Evolutionary conservation across 2,113 vertebrate genomes (phyloP), one percentile per base, ranked within the genome.

Genomic region (Grammomys dolichurus): DNA sequence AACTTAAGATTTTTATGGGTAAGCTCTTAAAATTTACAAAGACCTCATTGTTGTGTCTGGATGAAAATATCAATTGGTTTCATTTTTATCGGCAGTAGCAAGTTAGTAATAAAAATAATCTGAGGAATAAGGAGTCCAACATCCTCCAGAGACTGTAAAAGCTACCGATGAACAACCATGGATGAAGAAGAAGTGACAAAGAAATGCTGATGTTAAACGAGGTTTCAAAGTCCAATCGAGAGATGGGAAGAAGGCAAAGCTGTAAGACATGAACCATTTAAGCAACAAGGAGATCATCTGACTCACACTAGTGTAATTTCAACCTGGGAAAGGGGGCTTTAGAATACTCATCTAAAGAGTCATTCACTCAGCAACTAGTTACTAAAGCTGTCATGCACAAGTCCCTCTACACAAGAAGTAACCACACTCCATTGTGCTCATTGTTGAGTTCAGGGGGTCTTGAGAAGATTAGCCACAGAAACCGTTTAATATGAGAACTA

Each of bases 1-100:
- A 94, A 56, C 10, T 11, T 36, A 87, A 22, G 19, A 20, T 40
- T 43, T 90, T 90, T 87, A 94, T 40, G 76, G 5, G n/a, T 19
- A 60, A 75, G 43, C 19, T 95, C n/a, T 87, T 87, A 73, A 94
- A 85, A 78, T 9, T 33, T 80, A 43, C 80, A 95, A 75, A 90
- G 19, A 48, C 26, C 84, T 84, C 72, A 84, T 11, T 73, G 69
- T 31, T 78, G 43, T 73, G 72, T 85, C 22, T 78, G 16, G 46
- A 90, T 92, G 24, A 69, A 88, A 88, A 60, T 80, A 54, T 31
- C 54, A 67, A 10, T 65, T 26, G 33, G 51, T 87, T 95, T 46
- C 46, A 77, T 87, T 87, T 51, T 54, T 96, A 48, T 63, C 28
- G 81, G 73, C 69, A 87, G 14, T 56, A 58, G 48, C 40, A 84